A percentile compares a stretch with the other conserved stretches of the same genome.
Evolutionary conservation across 2,113 vertebrate genomes (phyloP).

Genomic region (Microtus montanus): DNA sequence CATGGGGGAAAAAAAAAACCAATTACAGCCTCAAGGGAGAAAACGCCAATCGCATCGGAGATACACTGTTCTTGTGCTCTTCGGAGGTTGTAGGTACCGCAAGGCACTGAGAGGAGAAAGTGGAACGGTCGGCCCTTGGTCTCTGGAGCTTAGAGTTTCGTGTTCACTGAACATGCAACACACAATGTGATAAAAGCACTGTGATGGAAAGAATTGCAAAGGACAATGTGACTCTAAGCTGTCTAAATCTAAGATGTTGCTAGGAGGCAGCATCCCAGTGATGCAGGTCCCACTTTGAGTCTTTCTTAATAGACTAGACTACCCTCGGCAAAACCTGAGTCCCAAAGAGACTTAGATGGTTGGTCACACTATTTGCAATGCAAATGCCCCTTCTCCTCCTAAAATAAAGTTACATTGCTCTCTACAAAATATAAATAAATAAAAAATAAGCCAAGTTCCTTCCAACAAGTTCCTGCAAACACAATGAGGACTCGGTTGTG

Average conservation of each 20-base stretch:
- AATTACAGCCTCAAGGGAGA: background rate
- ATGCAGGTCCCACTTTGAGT: background rate
- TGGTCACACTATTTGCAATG: background rate
- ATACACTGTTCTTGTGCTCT: constrained; percentile 4
- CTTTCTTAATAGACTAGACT: constrained; percentile 1
- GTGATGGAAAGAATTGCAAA: constrained; percentile 5
- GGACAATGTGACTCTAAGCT: background rate
- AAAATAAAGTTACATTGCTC: background rate
- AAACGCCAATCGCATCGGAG: constrained; percentile 15
- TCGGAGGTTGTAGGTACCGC: constrained; percentile 16
- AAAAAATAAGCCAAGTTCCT: constrained; percentile 26
- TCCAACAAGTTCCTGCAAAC: background rate
- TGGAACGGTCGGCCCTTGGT: constrained; percentile 9
- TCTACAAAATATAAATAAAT: background rate
- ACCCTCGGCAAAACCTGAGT: background rate
- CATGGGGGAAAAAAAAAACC: background rate
- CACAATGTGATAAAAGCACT: background rate
- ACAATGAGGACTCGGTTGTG: background rate
- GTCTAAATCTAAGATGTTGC: background rate
- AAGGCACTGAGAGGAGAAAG: constrained; percentile 31
- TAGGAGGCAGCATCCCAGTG: background rate
- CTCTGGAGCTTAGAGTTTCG: constrained; percentile 24
- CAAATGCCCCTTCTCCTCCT: background rate
- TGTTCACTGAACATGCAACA: constrained; percentile 25
- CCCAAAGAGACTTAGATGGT: background rate